A percentile compares a stretch with the other conserved stretches of the same genome.
Evolutionary conservation across 2,113 vertebrate genomes (phyloP).

Genomic region (Myanophis thanlyinensis): DNA sequence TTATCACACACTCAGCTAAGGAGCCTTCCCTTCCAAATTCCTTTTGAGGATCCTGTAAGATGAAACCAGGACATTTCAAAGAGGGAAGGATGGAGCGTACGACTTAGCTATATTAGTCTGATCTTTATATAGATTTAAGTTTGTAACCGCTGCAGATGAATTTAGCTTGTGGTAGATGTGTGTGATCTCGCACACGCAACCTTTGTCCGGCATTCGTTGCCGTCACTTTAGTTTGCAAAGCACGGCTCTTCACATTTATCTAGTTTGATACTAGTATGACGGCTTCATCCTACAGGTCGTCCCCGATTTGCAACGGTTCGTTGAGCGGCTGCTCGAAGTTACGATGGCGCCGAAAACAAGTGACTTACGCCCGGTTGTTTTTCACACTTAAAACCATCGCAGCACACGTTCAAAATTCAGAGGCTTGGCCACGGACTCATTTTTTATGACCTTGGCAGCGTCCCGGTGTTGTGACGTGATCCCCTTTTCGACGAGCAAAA

Average conservation of each 20-base stretch:
- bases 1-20: background rate
- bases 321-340: too few species aligned
- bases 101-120: constrained; percentile 45
- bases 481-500: too few species aligned
- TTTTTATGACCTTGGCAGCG: too few species aligned
- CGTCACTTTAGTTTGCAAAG: background rate
- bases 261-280: background rate
- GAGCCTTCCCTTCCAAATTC: background rate
- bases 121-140: constrained; percentile 46
- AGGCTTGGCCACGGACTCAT: too few species aligned
- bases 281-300: too few species aligned
- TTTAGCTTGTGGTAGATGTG: background rate
- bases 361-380: too few species aligned
- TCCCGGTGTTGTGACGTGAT: too few species aligned
- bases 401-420: too few species aligned
- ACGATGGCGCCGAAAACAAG: too few species aligned
- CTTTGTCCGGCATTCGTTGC: background rate
- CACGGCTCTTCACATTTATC: background rate
- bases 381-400: too few species aligned
- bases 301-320: too few species aligned
- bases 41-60: background rate
- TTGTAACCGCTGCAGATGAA: background rate
- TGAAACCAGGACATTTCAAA: background rate
- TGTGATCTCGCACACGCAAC: too few species aligned
- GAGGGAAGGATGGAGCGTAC: constrained; percentile 28